Conservation (phyloP, 2,113 vertebrate genomes). For the Lonchura striata region DNA sequence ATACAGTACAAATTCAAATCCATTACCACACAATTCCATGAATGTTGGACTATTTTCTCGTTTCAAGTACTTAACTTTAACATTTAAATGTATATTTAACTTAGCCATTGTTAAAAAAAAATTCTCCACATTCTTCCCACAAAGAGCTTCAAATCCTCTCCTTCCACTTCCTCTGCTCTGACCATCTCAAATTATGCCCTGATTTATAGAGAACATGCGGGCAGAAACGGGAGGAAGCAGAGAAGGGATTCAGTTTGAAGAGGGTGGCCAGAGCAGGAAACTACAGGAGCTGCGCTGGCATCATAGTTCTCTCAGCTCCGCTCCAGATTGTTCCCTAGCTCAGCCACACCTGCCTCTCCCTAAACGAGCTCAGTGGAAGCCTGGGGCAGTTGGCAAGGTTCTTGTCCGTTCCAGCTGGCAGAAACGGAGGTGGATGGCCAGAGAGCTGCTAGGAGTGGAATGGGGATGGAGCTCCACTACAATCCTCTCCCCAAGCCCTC, state of each 20-base stretch:
- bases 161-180: not conserved
- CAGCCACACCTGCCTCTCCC: slow-evolving; percentile 59
- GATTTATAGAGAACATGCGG: not conserved
- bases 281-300: slow-evolving; percentile 30
- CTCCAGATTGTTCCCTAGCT: slow-evolving; percentile 12
- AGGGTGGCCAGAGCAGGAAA: slow-evolving; percentile 14
- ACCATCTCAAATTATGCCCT: not conserved
- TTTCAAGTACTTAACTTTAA: not conserved
- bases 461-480: slow-evolving; percentile 71
- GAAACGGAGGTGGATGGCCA: slow-evolving; percentile 62
- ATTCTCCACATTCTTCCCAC: rapidly evolving
- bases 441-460: slow-evolving; percentile 72
- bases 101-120: not conserved
- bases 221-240: not conserved
- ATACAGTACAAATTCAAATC: slow-evolving; percentile 19
- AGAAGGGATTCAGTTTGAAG: not conserved
- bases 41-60: not conserved
- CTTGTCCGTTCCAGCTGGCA: not conserved
- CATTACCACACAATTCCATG: not conserved
- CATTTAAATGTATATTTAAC: not conserved
- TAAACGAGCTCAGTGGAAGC: not conserved
- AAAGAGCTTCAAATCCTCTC: not conserved
- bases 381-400: not conserved
- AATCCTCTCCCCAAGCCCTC: slow-evolving; percentile 72
- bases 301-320: not conserved